Evolutionary conservation across 2,888 invertebrate genomes (phyloP), one percentile per base, ranked within the genome.

Genomic region (Stictocephala bisonia): DNA sequence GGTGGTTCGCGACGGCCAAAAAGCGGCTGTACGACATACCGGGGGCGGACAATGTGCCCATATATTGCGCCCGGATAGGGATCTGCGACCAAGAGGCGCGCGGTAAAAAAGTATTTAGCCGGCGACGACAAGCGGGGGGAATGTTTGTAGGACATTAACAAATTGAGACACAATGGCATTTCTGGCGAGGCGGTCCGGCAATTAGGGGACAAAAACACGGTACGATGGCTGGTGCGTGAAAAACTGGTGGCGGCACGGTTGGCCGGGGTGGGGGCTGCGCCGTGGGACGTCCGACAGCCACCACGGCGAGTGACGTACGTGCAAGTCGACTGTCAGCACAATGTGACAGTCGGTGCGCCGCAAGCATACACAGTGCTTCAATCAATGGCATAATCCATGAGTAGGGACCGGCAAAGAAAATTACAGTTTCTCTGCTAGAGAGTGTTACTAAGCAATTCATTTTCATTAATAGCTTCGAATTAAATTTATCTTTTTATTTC

Each of bases 161-260:
- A 64, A 64, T 64, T 64, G 64, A 64, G 64, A 64, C 64, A 64
- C 64, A 64, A 64, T 64, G 64, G 64, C 64, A 64, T 64, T 64
- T 24, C 64, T 64, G 44, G 64, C 64, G 64, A 64, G 64, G 44
- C 64, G 44, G n/a, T 15, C 26, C 44, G 44, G 64, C 64, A 64
- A 64, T 64, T 64, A 64, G 64, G 18, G 40, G 41, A 22, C 64
- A 64, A 64, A 64, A 60, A 64, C 64, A 40, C 64, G 24, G 26
- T 24, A 64, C 40, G n/a, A 56, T 29, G 56, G 56, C 56, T 27
- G 56, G n/a, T n/a, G n/a, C n/a, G n/a, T n/a, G n/a, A n/a, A n/a
- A 56, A 18, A 20, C 56, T 56, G 56, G 27, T 51, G 56, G 3
- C 56, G 51, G 26, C 13, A 13, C 2, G 11, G 51, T 24, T 15